Base-by-base conservation (phyloP, 1,140 invertebrate species). In the Drosophila ambigua region DNA sequence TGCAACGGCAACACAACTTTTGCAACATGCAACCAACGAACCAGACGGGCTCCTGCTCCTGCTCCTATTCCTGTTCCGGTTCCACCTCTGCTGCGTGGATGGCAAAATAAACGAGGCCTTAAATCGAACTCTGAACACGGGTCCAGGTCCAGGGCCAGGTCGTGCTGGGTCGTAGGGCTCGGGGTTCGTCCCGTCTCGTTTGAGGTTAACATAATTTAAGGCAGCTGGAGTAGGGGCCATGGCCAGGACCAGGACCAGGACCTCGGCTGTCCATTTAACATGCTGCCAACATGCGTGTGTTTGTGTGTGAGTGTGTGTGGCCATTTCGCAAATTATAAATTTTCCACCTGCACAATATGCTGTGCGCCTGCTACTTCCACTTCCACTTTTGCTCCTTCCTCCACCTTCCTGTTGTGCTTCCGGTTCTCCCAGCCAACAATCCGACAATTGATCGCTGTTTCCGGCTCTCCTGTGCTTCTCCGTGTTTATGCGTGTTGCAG, bases 151-250 rank as follows among this genome's bases (percentile, higher is more conserved):
- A 39, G 46, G n/a, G 24, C 39, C 51, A 57, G 45, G 57, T 73
- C 60, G 54, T 45, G 60, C 39, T 4, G 60, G 71, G 58, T 55
- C 51, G 45, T 28, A 63, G 69, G 49, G 50, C 39, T 28, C 44
- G 59, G 46, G 62, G 59, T 51, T 63, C 64, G 67, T 13, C 67
- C 61, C 72, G 72, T 76, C 87, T 90, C 87, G 82, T 87, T 87
- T 90, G 88, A 90, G 88, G 85, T 90, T 87, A 90, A 90, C 87
- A 81, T 90, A 90, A 90, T 90, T 90, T 78, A 77, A 88, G 78
- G 65, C 76, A 50, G 65, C 65, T 41, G 35, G 23, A 35, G 20
- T 26, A 2, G 52, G 16, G 5, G 60, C 60, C 59, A 39, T 2
- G 39, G 50, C 59, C 51, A 60, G 15, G 15, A 13, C 59, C 52